phyloP scores from a whole-genome alignment of 2,797 vertebrate species.

The Luscinia megarhynchos region DNA sequence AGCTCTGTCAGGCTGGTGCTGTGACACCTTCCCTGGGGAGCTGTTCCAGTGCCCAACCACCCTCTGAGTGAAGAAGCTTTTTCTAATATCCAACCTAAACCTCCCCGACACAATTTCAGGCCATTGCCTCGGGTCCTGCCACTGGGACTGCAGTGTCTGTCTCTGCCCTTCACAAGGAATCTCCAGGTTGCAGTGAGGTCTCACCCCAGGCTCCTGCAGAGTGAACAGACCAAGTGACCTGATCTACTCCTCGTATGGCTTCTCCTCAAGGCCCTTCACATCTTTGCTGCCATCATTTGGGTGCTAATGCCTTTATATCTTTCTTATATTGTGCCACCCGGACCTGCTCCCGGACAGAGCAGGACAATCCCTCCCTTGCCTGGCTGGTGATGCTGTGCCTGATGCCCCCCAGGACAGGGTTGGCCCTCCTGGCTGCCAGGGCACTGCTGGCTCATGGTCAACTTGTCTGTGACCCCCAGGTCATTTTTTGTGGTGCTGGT shows the following conservation, averaged over 20 bases:
- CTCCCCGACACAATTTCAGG: neutral
- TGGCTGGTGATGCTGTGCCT: rapidly evolving
- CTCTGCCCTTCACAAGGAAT: neutral
- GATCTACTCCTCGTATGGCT: neutral
- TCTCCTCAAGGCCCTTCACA: neutral
- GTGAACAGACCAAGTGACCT: neutral
- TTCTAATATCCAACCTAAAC: neutral
- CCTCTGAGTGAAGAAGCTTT: neutral
- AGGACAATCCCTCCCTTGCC: neutral
- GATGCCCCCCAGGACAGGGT: rapidly evolving
- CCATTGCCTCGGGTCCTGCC: neutral
- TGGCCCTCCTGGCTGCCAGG: neutral
- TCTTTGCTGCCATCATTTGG: rapidly evolving
- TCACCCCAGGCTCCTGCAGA: neutral
- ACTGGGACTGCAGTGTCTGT: neutral
- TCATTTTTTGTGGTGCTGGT: too few species aligned
- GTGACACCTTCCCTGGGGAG: too few species aligned
- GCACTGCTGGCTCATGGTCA: neutral
- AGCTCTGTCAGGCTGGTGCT: neutral
- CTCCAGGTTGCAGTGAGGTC: neutral
- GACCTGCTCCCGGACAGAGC: neutral
- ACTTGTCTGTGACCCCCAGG: too few species aligned
- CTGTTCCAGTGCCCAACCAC: neutral
- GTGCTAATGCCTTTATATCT: neutral
- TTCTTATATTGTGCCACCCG: rapidly evolving